Conservation (phyloP, 2,797 vertebrate genomes). For the Sebastes vulpes region DNA sequence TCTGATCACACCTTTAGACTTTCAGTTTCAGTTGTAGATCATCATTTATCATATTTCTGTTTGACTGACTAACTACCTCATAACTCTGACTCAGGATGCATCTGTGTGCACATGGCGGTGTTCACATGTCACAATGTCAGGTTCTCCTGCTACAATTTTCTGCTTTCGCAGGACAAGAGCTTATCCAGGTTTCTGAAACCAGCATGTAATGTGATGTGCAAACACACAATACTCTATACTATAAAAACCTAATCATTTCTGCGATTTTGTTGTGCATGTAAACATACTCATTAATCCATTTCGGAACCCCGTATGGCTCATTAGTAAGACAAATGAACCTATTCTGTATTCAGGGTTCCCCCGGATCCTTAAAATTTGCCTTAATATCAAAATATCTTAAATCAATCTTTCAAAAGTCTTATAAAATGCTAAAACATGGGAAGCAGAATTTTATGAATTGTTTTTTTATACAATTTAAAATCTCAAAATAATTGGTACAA, state of each 20-base stretch:
- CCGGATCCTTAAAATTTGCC: too few species aligned
- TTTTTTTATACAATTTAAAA: neutral
- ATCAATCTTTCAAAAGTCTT: neutral
- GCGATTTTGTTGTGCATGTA: neutral
- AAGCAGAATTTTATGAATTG: neutral
- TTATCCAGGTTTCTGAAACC: neutral
- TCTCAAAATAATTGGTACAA: neutral
- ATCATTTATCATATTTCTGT: neutral
- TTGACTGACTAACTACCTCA: neutral
- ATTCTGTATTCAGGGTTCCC: neutral
- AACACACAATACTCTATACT: too few species aligned
- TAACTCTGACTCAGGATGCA: neutral
- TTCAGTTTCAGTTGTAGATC: neutral
- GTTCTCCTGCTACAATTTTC: neutral
- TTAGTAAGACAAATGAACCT: neutral
- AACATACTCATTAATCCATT: neutral
- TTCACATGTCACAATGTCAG: neutral
- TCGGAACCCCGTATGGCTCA: neutral
- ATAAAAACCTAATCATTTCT: neutral
- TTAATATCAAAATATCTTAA: neutral
- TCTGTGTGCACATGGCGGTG: neutral
- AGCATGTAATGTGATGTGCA: too few species aligned
- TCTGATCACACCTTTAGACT: neutral
- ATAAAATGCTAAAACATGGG: neutral
- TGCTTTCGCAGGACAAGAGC: neutral